Evolutionary conservation across 2,113 vertebrate species (phyloP).

Genomic region (Rhipidura dahli): DNA sequence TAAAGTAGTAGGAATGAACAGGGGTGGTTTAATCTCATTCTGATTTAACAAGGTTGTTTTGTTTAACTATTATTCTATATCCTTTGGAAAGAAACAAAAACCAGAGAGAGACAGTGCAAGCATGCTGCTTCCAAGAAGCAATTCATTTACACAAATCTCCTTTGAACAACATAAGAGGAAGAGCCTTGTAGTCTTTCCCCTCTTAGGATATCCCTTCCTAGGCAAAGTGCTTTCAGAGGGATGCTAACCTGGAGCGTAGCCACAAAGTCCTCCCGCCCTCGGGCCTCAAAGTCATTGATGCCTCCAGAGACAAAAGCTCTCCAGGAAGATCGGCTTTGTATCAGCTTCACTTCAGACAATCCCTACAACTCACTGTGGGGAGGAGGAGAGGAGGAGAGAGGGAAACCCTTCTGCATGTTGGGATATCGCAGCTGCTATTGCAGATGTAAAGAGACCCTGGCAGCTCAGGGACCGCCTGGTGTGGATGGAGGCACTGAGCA

Average conservation of each 20-base stretch:
- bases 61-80: background rate
- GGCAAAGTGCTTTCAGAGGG: background rate
- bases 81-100: background rate
- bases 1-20: background rate
- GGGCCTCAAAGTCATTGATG: background rate
- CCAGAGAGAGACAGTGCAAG: background rate
- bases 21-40: background rate
- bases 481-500: background rate
- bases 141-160: background rate
- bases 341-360: background rate
- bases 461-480: background rate
- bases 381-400: background rate
- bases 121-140: background rate
- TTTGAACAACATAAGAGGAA: background rate
- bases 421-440: background rate
- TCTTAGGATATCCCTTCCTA: background rate
- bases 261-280: background rate
- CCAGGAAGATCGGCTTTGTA: accelerated
- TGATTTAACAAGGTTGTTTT: background rate
- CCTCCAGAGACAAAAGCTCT: background rate
- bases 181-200: background rate
- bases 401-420: background rate
- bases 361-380: background rate
- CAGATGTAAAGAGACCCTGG: background rate
- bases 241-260: background rate